Evolutionary conservation across 2,113 vertebrate genomes (phyloP).

Genomic region (Eptesicus fuscus): DNA sequence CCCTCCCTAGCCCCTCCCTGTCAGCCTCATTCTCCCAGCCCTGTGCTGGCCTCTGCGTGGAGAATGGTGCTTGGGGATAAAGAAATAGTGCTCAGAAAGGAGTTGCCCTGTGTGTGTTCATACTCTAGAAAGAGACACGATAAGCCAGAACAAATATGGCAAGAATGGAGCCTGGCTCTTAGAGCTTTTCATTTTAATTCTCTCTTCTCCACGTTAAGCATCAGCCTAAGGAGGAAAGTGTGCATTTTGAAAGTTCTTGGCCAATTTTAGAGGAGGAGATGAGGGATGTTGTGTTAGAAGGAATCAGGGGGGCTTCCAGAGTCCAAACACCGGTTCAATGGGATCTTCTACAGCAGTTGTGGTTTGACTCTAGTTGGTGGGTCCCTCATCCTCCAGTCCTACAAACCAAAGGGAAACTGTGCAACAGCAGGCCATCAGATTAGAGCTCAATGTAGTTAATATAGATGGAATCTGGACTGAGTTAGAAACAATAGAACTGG

Average conservation of each 20-base stretch:
- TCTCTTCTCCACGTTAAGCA: background rate
- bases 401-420: background rate
- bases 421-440: background rate
- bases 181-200: background rate
- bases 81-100: too few species aligned
- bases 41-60: background rate
- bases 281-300: background rate
- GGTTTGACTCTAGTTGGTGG: background rate
- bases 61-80: background rate
- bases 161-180: background rate
- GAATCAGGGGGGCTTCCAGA: background rate
- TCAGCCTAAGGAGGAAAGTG: background rate
- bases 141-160: background rate
- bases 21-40: background rate
- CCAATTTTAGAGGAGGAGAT: background rate
- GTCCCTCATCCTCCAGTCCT: background rate
- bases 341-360: background rate
- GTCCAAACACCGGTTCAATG: background rate
- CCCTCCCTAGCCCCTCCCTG: accelerated
- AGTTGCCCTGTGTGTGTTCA: background rate
- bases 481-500: background rate
- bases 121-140: background rate
- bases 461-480: background rate
- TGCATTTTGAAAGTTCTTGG: background rate
- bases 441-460: background rate